phyloP scores from a whole-genome alignment of 2,888 invertebrate genomes.

The Eristalis pertinax region DNA sequence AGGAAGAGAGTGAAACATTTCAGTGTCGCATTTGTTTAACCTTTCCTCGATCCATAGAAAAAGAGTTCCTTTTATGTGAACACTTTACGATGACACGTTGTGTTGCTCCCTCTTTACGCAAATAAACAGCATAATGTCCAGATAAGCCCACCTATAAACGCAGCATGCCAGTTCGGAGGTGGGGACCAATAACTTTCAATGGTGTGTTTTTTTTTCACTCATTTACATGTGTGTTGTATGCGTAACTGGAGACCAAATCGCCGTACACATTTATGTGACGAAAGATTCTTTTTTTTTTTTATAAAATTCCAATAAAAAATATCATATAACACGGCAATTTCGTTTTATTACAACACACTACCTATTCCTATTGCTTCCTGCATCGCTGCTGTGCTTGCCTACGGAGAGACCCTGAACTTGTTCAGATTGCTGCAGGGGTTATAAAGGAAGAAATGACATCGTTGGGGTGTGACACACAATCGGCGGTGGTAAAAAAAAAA shows the following conservation, averaged over 20 bases:
- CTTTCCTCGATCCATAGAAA: neutral
- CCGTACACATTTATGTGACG: neutral
- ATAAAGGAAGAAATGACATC: conserved; percentile 10
- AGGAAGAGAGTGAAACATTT: neutral
- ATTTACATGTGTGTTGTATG: neutral
- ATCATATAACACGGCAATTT: conserved; percentile 10
- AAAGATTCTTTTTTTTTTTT: neutral
- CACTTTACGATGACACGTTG: conserved; percentile 6
- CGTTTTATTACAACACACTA: conserved; percentile 16
- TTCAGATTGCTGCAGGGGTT: conserved; percentile 14
- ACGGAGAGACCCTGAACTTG: neutral
- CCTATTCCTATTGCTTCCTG: conserved; percentile 4
- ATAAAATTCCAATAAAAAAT: conserved; percentile 22
- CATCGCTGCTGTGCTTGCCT: neutral
- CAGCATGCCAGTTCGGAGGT: neutral
- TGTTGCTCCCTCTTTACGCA: neutral
- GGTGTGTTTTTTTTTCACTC: neutral
- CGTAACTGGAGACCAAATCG: neutral
- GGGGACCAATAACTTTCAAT: conserved; percentile 3
- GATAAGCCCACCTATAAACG: conserved; percentile 8
- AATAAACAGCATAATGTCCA: conserved; percentile 9
- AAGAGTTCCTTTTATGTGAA: neutral
- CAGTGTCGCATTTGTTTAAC: neutral
- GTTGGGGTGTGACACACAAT: conserved; percentile 26
- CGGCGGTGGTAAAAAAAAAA: neutral